Conservation (phyloP, 2,888 invertebrate genomes). For the Nomada fucata region DNA sequence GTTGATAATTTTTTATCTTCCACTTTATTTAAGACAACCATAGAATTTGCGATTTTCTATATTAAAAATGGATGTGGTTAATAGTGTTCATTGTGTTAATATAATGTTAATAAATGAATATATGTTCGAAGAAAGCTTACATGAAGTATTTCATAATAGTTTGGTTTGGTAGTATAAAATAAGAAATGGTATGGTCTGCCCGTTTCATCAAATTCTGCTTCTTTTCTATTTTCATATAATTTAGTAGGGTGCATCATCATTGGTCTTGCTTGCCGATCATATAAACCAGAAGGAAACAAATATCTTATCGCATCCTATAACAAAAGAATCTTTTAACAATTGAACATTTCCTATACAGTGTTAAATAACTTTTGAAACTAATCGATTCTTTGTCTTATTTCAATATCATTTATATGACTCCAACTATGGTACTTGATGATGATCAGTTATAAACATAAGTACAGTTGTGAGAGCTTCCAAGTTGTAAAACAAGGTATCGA, state of each 20-base stretch:
- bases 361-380: not conserved
- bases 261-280: slow-evolving; percentile 93
- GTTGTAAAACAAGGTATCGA: slow-evolving; percentile 20
- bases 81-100: slow-evolving; percentile 17
- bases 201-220: slow-evolving; percentile 94
- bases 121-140: slow-evolving; percentile 85
- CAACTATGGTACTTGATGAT: not conserved
- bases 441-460: not conserved
- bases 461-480: slow-evolving; percentile 11
- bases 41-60: slow-evolving; percentile 89
- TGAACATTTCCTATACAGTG: not conserved
- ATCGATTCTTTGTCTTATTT: slow-evolving; percentile 2
- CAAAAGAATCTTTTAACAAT: slow-evolving; percentile 22
- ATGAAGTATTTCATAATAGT: slow-evolving; percentile 93
- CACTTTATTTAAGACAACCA: slow-evolving; percentile 88
- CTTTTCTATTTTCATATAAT: slow-evolving; percentile 93
- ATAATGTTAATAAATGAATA: too few species aligned
- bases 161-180: slow-evolving; percentile 96
- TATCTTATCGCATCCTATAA: slow-evolving; percentile 94
- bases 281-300: slow-evolving; percentile 97
- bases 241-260: slow-evolving; percentile 95
- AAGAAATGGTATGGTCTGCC: slow-evolving; percentile 96
- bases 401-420: slow-evolving; percentile 78
- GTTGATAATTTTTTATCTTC: slow-evolving; percentile 89
- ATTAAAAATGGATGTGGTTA: slow-evolving; percentile 63